phyloP scores from a whole-genome alignment of 2,888 invertebrate genomes.

The Caenorhabditis parvicauda region DNA sequence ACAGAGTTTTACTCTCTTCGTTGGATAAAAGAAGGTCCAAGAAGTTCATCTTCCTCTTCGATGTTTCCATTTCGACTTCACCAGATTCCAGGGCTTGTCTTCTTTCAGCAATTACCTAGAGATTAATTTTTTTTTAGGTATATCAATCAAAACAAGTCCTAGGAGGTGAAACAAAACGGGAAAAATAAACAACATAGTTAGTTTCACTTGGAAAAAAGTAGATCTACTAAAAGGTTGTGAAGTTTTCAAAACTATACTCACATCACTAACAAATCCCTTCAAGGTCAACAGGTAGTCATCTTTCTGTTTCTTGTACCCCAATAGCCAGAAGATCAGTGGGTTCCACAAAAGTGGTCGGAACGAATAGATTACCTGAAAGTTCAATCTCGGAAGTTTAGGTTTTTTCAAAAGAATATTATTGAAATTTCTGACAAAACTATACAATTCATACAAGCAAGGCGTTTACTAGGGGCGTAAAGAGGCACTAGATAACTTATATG shows the following conservation, averaged over 20 bases:
- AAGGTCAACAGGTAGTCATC: constrained; percentile 14
- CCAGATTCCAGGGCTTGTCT: constrained; percentile 8
- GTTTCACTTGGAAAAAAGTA: no score
- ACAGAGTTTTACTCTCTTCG: constrained; percentile 62
- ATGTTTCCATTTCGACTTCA: constrained; percentile 17
- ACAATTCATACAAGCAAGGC: no score
- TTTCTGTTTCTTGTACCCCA: constrained; percentile 14
- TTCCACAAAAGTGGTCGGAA: constrained; percentile 19
- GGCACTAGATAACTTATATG: no score
- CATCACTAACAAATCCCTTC: constrained; percentile 13
- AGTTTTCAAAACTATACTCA: no score
- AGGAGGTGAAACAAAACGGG: no score
- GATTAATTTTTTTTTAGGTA: neutral
- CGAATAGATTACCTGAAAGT: constrained; percentile 13
- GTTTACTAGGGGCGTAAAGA: no score
- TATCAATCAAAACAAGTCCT: neutral
- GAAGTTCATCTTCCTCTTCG: constrained; percentile 61
- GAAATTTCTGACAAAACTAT: no score
- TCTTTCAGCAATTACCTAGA: constrained; percentile 15
- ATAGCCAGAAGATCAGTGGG: constrained; percentile 12
- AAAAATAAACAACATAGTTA: no score
- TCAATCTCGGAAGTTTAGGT: neutral
- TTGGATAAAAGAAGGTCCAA: constrained; percentile 66
- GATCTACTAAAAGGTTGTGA: no score
- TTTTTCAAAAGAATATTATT: constrained; percentile 14